Evolutionary conservation across 2,888 invertebrate species (phyloP), one percentile per base, ranked within the genome.

Genomic region (Heliconius erato): DNA sequence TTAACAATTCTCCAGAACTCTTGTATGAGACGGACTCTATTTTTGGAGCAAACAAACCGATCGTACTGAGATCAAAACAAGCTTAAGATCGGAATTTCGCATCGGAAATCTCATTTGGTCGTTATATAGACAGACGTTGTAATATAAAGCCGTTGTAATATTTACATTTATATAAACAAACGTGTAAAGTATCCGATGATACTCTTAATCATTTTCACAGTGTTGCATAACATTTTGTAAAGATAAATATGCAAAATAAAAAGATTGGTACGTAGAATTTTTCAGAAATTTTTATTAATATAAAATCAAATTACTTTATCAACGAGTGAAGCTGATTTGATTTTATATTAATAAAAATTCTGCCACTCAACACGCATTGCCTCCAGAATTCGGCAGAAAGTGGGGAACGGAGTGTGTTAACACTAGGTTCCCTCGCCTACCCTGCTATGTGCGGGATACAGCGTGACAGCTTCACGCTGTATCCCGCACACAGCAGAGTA

Each of bases 31-130:
- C 83, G 84, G 79, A 68, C 78, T 85, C 86, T 87, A 87, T 86
- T 86, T 87, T 83, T 32, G 85, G 86, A 86, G 81, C 85, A 84
- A 81, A 86, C 85, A 85, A 86, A 83, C 86, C 85, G 85, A 86
- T 85, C 68, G 84, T 81, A 82, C 63, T 80, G 77, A 82, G 84
- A 85, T 87, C 84, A 83, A 85, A 87, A 87, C 86, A 87, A 84
- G 82, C 82, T 84, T 77, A 84, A 84, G 83, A 85, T 84, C 80
- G 85, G 86, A 84, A 86, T 87, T 82, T 85, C 85, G 85, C 82
- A 79, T 82, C 77, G 82, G 74, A 80, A 79, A 79, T 83, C 79
- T 80, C 83, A 83, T 84, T 82, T 78, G 81, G 40, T 63, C 44
- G 40, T 77, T 74, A 63, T n/a, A 76, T 40, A n/a, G n/a, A 26